Evolutionary conservation across 2,888 invertebrate species (phyloP).

Genomic region (Eupithecia centaureata): DNA sequence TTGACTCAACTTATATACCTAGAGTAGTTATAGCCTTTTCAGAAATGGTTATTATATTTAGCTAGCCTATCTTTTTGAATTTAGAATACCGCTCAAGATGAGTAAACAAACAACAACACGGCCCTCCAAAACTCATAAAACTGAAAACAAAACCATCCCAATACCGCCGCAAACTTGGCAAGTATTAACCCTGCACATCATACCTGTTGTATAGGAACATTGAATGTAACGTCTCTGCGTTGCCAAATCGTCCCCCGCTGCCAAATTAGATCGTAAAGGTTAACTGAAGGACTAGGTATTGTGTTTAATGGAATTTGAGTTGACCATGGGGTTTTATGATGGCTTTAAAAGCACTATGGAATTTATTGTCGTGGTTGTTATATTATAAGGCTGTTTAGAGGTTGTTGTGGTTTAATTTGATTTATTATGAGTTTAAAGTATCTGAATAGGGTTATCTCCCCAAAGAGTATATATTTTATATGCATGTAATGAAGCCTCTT

Average conservation of each 20-base stretch:
- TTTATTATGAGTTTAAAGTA: not conserved
- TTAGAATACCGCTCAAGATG: not conserved
- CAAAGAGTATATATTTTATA: not conserved
- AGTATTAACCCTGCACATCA: conserved; percentile 20
- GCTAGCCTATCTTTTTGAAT: not conserved
- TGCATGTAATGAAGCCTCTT: no score
- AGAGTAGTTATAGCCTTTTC: no score
- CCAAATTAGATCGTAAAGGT: conserved; percentile 80
- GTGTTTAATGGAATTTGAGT: conserved; percentile 40
- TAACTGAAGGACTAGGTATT: conserved; percentile 62
- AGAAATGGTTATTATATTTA: no score
- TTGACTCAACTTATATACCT: no score
- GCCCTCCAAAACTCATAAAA: not conserved
- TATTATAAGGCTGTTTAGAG: not conserved
- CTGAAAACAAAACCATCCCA: not conserved
- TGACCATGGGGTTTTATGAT: conserved; percentile 20
- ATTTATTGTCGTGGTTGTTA: not conserved
- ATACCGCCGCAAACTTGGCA: conserved; percentile 39
- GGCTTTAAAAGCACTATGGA: conserved; percentile 22
- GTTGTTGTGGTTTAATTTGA: not conserved
- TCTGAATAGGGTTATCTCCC: not conserved
- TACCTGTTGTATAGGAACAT: conserved; percentile 47
- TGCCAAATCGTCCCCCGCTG: conserved; percentile 71
- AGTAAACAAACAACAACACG: not conserved
- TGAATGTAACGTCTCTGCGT: conserved; percentile 39